Base-by-base conservation (phyloP, 1,140 invertebrate species). In the Centruroides sculpturatus region DNA sequence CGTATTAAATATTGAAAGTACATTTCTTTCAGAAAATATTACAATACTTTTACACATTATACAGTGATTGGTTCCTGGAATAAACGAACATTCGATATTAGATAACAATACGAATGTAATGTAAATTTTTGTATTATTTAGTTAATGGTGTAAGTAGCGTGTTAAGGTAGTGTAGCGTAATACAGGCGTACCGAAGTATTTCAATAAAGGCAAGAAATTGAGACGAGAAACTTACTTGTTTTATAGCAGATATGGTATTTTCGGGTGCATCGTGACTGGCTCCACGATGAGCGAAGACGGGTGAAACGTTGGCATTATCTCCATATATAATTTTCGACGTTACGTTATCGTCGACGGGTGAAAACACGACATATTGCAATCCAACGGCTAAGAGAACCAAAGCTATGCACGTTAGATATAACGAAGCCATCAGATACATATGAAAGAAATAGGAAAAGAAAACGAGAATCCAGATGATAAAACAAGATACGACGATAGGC, bases 181-280 rank as follows among this genome's bases (percentile, higher is more conserved):
- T 23, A 23, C 2, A 2, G 23, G 23, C 23, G 23, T 23, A 2
- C 23, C 23, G 23, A 23, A 23, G 23, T 23, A 23, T 1, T n/a
- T n/a, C 23, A 23, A 23, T 47, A 5, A 23, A 23, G 48, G 4
- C 34, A n/a, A 48, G 13, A 48, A 34, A 59, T 36, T 35, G 35
- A 51, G 41, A 12, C 7, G 4, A 57, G 46, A 8, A n/a, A 23
- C 46, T 53, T 58, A 64, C 62, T 52, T 64, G 56, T 61, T 62
- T 55, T 34, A 66, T 64, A 13, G 65, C 65, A n/a, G 57, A 52
- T 13, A 66, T 36, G 8, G 65, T 66, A 47, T 66, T 66, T 61
- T 66, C 65, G 5, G 65, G 65, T 5, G 65, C 65, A 59, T 66
- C 65, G 41, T 64, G 62, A 36, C 47, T 59, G 9, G 54, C 65